phyloP scores from a whole-genome alignment of 2,888 invertebrate genomes.

The Augiades crinisus region DNA sequence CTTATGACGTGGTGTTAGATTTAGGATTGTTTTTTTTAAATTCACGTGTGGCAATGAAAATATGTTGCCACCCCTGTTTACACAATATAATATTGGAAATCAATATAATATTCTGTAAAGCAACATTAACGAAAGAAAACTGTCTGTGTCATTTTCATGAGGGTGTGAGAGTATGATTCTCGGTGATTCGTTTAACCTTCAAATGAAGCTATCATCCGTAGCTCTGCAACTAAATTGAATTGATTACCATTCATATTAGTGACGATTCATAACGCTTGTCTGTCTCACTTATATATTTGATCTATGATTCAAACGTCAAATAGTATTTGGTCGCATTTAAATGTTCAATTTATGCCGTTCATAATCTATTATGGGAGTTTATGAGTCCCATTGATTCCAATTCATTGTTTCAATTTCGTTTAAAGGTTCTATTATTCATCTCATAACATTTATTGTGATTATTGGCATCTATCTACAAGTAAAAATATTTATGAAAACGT shows the following conservation, averaged over 20 bases:
- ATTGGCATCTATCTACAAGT: no score
- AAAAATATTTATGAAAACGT: no score
- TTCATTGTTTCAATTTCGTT: slow-evolving; percentile 8
- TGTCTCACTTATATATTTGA: slow-evolving; percentile 8
- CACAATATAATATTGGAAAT: no score
- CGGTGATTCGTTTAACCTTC: not conserved
- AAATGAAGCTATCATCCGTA: not conserved
- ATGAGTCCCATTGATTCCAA: slow-evolving; percentile 15
- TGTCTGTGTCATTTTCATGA: no score
- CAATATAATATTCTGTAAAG: no score
- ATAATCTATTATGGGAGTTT: slow-evolving; percentile 9
- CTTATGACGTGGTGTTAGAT: no score
- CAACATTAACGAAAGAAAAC: no score
- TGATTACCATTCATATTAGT: slow-evolving; percentile 8
- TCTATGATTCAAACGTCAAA: slow-evolving; percentile 25
- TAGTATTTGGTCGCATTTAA: slow-evolving; percentile 19
- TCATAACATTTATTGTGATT: no score
- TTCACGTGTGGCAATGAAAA: no score
- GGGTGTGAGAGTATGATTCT: no score
- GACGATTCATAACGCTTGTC: slow-evolving; percentile 5
- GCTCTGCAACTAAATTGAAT: not conserved
- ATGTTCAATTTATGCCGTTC: slow-evolving; percentile 21
- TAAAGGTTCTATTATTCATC: not conserved
- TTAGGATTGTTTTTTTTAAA: no score
- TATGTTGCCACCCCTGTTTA: no score